phyloP scores from a whole-genome alignment of 2,797 vertebrate genomes.

The Sebastes paucispinis region DNA sequence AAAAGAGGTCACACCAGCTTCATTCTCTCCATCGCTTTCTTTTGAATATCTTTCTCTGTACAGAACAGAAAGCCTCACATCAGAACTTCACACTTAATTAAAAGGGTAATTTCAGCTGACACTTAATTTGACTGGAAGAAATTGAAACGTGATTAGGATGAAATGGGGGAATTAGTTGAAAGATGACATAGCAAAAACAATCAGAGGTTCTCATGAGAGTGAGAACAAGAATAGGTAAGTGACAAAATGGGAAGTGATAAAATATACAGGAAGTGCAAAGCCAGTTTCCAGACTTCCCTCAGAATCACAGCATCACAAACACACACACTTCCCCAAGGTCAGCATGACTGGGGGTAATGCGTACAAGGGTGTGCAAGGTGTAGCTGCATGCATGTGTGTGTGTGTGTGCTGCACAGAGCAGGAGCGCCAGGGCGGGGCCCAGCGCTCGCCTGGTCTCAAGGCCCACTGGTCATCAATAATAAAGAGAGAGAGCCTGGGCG shows the following conservation, averaged over 20 bases:
- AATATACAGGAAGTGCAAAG: conserved; percentile 3
- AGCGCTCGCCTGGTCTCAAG: conserved; percentile 32
- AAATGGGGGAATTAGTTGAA: not conserved
- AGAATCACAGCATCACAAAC: conserved; percentile 6
- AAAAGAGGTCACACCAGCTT: conserved; percentile 11
- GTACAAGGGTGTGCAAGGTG: conserved; percentile 8
- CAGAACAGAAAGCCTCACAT: not conserved
- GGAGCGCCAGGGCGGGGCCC: conserved; percentile 27
- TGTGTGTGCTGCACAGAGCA: not conserved
- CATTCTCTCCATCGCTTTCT: not conserved
- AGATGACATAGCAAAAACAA: conserved; percentile 20
- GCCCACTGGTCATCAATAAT: conserved; percentile 71
- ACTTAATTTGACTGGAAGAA: not conserved
- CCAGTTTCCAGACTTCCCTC: not conserved
- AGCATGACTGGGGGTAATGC: conserved; percentile 29
- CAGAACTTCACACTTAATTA: not conserved
- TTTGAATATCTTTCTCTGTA: not conserved
- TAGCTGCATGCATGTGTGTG: not conserved
- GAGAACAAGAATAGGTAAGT: not conserved
- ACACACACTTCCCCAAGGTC: conserved; percentile 38
- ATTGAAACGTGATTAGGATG: not conserved
- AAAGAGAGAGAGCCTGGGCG: conserved; percentile 27
- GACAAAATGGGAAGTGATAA: conserved; percentile 1
- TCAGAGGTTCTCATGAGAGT: not conserved
- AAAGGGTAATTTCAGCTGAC: not conserved